Evolutionary conservation across 2,888 invertebrate species (phyloP).

Genomic region (Gasteruption jaculator): DNA sequence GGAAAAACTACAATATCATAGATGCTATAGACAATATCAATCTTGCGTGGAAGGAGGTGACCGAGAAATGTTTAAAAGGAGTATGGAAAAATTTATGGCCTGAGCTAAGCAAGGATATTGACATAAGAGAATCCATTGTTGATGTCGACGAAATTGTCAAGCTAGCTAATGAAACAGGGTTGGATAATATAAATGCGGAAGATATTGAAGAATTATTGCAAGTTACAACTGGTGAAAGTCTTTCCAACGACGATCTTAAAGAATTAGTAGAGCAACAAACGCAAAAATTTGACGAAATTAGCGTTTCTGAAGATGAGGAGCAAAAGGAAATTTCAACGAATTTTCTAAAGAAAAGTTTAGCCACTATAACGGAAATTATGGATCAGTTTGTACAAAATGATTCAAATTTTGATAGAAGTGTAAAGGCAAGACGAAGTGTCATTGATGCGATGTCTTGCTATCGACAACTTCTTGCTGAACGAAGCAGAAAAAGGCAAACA

Average conservation of each 20-base stretch:
- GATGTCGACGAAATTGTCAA: slow-evolving; percentile 16
- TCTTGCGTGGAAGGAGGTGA: slow-evolving; percentile 22
- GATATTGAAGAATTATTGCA: slow-evolving; percentile 15
- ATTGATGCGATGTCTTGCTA: slow-evolving; percentile 14
- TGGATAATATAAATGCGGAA: slow-evolving; percentile 14
- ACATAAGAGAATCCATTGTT: slow-evolving; percentile 13
- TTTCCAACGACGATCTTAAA: slow-evolving; percentile 12
- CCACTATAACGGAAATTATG: slow-evolving; percentile 15
- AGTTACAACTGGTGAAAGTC: slow-evolving; percentile 11
- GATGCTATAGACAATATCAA: slow-evolving; percentile 21
- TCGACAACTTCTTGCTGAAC: slow-evolving; percentile 15
- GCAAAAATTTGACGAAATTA: slow-evolving; percentile 9
- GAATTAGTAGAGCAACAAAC: slow-evolving; percentile 14
- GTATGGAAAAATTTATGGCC: slow-evolving; percentile 15
- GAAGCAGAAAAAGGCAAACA: slow-evolving; percentile 14
- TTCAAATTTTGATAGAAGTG: slow-evolving; percentile 12
- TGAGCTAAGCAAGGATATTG: slow-evolving; percentile 13
- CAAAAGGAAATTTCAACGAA: slow-evolving; percentile 11
- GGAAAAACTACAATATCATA: slow-evolving; percentile 22
- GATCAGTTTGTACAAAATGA: slow-evolving; percentile 13
- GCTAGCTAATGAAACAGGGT: slow-evolving; percentile 15
- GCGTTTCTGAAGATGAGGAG: slow-evolving; percentile 10
- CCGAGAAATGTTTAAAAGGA: slow-evolving; percentile 17
- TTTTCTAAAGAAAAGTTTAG: slow-evolving; percentile 11
- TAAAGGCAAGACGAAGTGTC: slow-evolving; percentile 16